Evolutionary conservation across 1,140 invertebrate species (phyloP), one percentile per base, ranked within the genome.

Genomic region (Cherax quadricarinatus): DNA sequence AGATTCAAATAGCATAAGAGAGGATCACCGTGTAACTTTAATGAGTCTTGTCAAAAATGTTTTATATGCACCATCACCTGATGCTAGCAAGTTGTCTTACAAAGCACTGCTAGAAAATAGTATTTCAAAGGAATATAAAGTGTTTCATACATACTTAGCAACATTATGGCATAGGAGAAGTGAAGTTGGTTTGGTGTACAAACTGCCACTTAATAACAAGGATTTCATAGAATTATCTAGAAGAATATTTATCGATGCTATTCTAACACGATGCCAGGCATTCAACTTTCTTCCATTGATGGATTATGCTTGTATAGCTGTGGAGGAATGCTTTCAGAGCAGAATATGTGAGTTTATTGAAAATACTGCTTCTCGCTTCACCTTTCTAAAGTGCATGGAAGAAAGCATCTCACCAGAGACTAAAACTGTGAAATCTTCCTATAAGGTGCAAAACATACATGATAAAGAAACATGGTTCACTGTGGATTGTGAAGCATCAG

Each of bases 11-110:
- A 6, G 21, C 30, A 83, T 83, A 10, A 83, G 57, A 83, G 81
- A 83, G n/a, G 18, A 83, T 30, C 24, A 83, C 16, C n/a, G 81
- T 24, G 57, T 60, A 57, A 83, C 48, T 51, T 60, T 83, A 30
- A 83, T 83, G 30, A 30, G 51, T 30, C 81, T 83, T 83, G 81
- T 83, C 2, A 57, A 83, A 83, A 83, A 83, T 83, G 48, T 83
- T 83, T 57, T 83, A 4, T 57, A 83, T 57, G 81, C 49, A 30
- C 51, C 81, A 83, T 53, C 81, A 60, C 51, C 80, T 82, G 51
- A 83, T 21, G 24, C 24, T 10, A 83, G 81, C 30, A 83, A 21
- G 10, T 51, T 83, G 51, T 14, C 81, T 21, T 83, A 83, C 21
- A 83, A 30, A 60, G 21, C 57, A 51, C n/a, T 83, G 51, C 57